These are phyloP conservation scores for Myioborus miniatus DNA, from an alignment of 2,797 vertebrate species.

Conservation along the genomic window DNA sequence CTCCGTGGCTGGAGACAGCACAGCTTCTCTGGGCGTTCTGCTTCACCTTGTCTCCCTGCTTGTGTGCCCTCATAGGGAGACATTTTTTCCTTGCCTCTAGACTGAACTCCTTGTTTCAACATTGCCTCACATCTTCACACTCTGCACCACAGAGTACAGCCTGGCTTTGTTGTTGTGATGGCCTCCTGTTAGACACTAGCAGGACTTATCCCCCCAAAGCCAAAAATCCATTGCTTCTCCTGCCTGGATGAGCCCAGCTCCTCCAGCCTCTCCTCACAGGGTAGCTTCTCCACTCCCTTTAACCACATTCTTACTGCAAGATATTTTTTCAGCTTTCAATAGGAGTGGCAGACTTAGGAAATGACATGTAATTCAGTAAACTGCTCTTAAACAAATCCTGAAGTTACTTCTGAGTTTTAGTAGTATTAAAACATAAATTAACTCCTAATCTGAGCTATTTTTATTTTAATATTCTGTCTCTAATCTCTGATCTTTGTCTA, in stretches of 20 bases:
- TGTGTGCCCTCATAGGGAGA: not conserved
- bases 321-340: not conserved
- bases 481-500: not conserved
- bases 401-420: not conserved
- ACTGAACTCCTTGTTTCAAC: not conserved
- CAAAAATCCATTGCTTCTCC: not conserved
- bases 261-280: not conserved
- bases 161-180: not conserved
- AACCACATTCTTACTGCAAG: not conserved
- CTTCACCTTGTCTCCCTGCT: not conserved
- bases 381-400: not conserved
- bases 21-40: not conserved
- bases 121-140: not conserved
- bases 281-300: not conserved
- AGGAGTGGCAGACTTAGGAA: not conserved
- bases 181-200: not conserved
- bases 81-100: not conserved
- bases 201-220: not conserved
- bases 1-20: not conserved
- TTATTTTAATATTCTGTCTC: not conserved
- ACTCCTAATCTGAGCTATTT: not conserved
- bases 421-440: not conserved
- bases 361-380: not conserved
- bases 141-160: not conserved
- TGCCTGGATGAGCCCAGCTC: not conserved